These are phyloP conservation scores for Chondrilla cf. caribensis DNA, from an alignment of 37 sponge, comb jelly and placozoan genomes.

Conservation along the genomic window DNA sequence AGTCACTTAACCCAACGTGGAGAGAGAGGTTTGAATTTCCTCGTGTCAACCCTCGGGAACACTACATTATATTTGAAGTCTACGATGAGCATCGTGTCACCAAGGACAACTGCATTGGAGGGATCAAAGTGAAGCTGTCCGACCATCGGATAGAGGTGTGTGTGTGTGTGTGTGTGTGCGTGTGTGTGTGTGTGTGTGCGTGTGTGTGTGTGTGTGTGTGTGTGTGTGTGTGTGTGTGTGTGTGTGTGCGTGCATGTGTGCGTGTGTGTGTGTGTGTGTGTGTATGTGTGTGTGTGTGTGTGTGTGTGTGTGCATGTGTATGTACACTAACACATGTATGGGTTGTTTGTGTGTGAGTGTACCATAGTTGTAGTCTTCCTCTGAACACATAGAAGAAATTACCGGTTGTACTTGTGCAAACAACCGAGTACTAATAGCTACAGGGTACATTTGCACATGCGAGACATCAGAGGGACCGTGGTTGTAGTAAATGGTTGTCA, in stretches of 20 bases:
- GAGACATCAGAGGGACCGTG: too few species aligned
- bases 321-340: not conserved
- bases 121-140: constrained; percentile 8
- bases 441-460: too few species aligned
- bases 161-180: not conserved
- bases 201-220: not conserved
- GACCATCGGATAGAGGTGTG: constrained; percentile 10
- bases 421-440: too few species aligned
- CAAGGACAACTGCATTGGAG: constrained; percentile 25
- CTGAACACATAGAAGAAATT: too few species aligned
- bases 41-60: constrained; percentile 21
- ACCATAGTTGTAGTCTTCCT: too few species aligned
- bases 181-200: not conserved
- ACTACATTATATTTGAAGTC: constrained; percentile 63
- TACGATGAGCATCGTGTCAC: constrained; percentile 53
- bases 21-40: constrained; percentile 63
- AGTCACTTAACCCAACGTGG: constrained; percentile 79
- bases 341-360: too few species aligned
- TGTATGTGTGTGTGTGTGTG: not conserved
- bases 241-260: too few species aligned
- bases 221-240: not conserved
- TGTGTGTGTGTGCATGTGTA: not conserved
- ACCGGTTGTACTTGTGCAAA: too few species aligned
- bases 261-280: too few species aligned
- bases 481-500: too few species aligned